phyloP scores from a whole-genome alignment of 1,140 invertebrate genomes.

The Drosophila azteca region DNA sequence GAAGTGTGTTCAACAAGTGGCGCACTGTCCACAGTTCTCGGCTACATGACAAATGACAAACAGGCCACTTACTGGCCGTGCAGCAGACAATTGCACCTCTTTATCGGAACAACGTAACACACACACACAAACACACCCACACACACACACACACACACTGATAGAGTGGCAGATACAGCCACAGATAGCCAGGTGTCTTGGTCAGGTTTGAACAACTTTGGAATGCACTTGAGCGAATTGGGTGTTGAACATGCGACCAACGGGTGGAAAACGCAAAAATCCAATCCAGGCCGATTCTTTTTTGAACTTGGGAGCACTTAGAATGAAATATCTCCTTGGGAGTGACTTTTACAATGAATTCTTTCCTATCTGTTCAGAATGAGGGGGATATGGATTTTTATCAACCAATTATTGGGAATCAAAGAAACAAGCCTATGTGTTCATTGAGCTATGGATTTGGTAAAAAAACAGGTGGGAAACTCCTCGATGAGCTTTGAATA shows the following conservation, averaged over 20 bases:
- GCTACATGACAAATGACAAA: conserved; percentile 54
- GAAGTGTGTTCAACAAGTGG: conserved; percentile 38
- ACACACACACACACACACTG: conserved; percentile 25
- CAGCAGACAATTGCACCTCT: background rate
- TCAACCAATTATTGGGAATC: no score
- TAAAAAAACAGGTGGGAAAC: no score
- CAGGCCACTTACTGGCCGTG: conserved; percentile 41
- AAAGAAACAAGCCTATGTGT: no score
- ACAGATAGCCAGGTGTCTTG: conserved; percentile 12
- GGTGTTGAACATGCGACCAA: conserved; percentile 7
- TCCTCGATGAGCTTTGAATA: no score
- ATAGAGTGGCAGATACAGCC: conserved; percentile 23
- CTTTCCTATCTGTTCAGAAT: no score
- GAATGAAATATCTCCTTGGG: no score
- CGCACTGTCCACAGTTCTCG: conserved; percentile 36
- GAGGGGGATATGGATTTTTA: no score
- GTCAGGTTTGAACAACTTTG: conserved; percentile 52
- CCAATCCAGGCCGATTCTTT: no score
- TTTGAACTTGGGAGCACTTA: no score
- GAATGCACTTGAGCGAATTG: conserved; percentile 73
- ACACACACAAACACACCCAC: conserved; percentile 16
- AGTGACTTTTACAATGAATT: no score
- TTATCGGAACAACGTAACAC: conserved; percentile 46
- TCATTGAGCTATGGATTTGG: no score
- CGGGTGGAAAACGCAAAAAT: no score